Percentiles rank a stretch among this genome's conserved stretches.
phyloP scores from a whole-genome alignment of 2,113 vertebrate species.

The Tupaia chinensis region DNA sequence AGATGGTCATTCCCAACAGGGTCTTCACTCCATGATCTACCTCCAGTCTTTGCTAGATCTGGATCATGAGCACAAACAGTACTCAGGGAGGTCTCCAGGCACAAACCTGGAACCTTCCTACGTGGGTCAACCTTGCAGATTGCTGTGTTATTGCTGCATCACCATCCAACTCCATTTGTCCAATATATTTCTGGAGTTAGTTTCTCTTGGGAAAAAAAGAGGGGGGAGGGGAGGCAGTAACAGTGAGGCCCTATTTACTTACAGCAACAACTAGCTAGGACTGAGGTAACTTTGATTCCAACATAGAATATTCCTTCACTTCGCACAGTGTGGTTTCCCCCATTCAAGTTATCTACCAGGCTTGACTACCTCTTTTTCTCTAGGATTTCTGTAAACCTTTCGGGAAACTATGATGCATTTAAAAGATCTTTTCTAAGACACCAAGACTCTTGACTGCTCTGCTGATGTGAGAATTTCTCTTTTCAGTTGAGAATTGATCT shows the following conservation, averaged over 20 bases:
- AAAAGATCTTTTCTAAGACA: constrained; percentile 5
- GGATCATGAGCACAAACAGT: too few relatives aligned
- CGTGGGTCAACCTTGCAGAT: too few relatives aligned
- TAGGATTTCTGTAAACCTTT: background rate
- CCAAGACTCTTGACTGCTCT: background rate
- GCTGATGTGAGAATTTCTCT: background rate
- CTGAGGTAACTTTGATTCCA: background rate
- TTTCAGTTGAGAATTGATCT: background rate
- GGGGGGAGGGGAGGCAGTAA: background rate
- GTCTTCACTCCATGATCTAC: too few relatives aligned
- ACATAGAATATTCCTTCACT: background rate
- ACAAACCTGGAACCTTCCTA: too few relatives aligned
- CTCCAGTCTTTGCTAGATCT: too few relatives aligned
- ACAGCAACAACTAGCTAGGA: background rate
- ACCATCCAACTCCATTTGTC: too few relatives aligned
- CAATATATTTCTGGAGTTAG: background rate
- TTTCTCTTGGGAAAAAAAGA: background rate
- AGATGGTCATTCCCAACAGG: too few relatives aligned
- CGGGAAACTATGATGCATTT: background rate
- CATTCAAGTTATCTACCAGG: background rate
- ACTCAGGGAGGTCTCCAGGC: too few relatives aligned
- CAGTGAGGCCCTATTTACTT: background rate
- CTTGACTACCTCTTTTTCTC: background rate
- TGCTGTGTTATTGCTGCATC: too few relatives aligned
- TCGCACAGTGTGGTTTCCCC: background rate